phyloP scores from a whole-genome alignment of 2,797 vertebrate species.

The Hydrocynus forskahlii region DNA sequence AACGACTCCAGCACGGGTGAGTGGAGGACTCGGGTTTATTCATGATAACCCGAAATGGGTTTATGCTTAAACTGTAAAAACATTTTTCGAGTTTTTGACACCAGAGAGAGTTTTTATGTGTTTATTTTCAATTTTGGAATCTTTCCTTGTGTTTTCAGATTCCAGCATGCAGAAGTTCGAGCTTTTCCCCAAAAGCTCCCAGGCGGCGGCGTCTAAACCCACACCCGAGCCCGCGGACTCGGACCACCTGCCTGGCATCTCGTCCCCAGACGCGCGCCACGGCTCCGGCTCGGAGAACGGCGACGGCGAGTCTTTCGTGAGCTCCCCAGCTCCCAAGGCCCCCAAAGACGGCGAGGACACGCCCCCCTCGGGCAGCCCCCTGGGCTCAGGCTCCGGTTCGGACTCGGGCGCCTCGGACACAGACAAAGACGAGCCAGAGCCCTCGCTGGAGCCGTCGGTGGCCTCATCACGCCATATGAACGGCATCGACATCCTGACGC shows the following conservation, averaged over 20 bases:
- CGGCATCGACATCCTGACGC: constrained; percentile 95
- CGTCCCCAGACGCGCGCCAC: constrained; percentile 90
- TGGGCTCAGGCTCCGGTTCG: constrained; percentile 86
- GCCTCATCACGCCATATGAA: constrained; percentile 90
- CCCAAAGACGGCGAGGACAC: constrained; percentile 90
- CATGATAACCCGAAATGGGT: background rate
- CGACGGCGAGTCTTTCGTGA: constrained; percentile 91
- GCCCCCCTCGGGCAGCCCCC: constrained; percentile 90
- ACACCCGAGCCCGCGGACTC: constrained; percentile 89
- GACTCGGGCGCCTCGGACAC: constrained; percentile 82
- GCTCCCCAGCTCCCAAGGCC: constrained; percentile 87
- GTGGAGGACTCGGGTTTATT: constrained; percentile 42
- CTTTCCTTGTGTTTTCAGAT: constrained; percentile 70
- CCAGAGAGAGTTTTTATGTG: too few species aligned
- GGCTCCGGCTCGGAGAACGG: constrained; percentile 94
- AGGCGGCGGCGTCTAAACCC: constrained; percentile 83
- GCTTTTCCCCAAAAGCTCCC: constrained; percentile 88
- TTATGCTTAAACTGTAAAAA: too few species aligned
- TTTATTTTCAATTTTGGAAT: too few species aligned
- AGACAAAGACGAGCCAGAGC: constrained; percentile 88
- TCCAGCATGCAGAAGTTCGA: constrained; percentile 95
- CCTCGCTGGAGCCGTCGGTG: constrained; percentile 76
- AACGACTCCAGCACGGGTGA: constrained; percentile 79
- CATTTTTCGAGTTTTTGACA: too few species aligned
- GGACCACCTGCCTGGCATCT: constrained; percentile 86